These are phyloP conservation scores for Argopecten irradians DNA, from an alignment of 1,140 invertebrate genomes.

Conservation along the genomic window DNA sequence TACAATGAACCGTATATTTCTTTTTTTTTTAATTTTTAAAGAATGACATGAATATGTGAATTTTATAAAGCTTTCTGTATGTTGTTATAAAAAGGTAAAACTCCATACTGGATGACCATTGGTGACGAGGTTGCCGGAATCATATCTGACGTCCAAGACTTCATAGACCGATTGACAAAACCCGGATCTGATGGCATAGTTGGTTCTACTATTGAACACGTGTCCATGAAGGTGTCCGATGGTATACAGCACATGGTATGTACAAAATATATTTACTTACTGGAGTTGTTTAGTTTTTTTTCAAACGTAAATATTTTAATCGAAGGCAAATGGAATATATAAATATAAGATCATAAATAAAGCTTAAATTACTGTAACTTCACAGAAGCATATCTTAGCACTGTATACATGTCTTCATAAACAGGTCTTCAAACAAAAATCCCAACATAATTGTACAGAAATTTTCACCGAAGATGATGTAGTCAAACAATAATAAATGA, in stretches of 20 bases:
- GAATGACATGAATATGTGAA: neutral
- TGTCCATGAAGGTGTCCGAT: conserved; percentile 29
- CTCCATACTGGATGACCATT: conserved; percentile 44
- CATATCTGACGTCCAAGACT: conserved; percentile 31
- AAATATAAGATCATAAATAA: too few species aligned
- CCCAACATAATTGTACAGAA: neutral
- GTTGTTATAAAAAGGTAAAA: too few species aligned
- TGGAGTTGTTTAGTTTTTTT: neutral
- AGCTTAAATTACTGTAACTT: too few species aligned
- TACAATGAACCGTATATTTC: too few species aligned
- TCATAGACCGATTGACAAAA: conserved; percentile 19
- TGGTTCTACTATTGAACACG: neutral
- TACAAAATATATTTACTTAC: neutral
- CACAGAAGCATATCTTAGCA: too few species aligned
- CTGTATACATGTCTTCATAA: too few species aligned
- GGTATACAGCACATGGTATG: conserved; percentile 39
- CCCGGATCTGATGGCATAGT: conserved; percentile 26
- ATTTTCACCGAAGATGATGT: neutral
- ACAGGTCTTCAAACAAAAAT: too few species aligned
- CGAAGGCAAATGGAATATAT: neutral
- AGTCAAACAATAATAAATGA: neutral
- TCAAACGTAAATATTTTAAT: neutral
- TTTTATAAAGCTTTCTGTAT: neutral
- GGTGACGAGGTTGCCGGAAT: conserved; percentile 39
- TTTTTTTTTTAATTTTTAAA: neutral